Base-by-base conservation (phyloP, 2,888 invertebrate species). In the Ichneumoninae sp. region DNA sequence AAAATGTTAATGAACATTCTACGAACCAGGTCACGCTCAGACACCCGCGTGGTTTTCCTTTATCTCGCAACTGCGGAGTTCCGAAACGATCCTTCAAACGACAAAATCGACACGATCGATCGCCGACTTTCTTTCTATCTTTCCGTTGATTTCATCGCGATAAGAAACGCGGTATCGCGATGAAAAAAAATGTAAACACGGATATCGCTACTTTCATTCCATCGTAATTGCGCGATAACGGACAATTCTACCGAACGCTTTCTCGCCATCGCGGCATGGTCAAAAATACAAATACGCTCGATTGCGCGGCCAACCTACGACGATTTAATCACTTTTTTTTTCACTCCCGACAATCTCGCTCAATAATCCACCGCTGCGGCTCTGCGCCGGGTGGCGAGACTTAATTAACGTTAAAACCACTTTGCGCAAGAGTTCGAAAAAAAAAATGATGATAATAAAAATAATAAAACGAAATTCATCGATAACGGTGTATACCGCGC, bases 351-450 rank as follows among this genome's bases (percentile, higher is more conserved):
- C 30, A 44, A 75, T 81, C 78, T 70, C 74, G 65, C 80, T 80
- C 62, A 33, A 83, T 80, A 83, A 87, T 85, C 76, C 79, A 78
- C 54, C 30, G 85, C 76, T 65, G 82, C 78, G 30, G 75, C 54
- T 22, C 70, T 80, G 70, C 81, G 70, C 77, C 77, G 70, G 79
- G 82, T 72, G 69, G 83, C 85, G 54, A 75, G 86, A 85, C 81
- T 87, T 86, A 87, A 87, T 87, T 87, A 87, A 87, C 83, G 85
- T 77, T 84, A 66, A 82, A 85, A 86, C 85, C 83, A 86, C 85
- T 87, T 85, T 70, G 80, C 78, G 77, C 76, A 44, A 54, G 72
- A 71, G 82, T 85, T 80, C 3, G 16, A 16, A 16, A 26, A 40
- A 52, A 22, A 75, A 22, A 65, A 33, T 30, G 26, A 26, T 16